Conservation (phyloP, 2,113 vertebrate species). For the Rhinogobius similis region DNA sequence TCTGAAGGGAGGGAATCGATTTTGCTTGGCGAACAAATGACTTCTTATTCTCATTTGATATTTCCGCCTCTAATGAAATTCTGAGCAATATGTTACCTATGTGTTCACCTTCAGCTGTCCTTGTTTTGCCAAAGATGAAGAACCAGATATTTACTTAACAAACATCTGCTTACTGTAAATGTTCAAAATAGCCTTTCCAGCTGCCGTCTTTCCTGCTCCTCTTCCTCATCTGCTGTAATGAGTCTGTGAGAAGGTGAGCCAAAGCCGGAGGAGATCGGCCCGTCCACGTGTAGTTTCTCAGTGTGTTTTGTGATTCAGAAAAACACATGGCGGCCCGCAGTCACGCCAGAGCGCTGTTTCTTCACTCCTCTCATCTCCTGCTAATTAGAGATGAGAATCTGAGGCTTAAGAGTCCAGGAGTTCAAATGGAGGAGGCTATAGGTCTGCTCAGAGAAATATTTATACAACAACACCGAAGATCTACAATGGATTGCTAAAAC, state of each 20-base stretch:
- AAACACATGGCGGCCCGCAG: constrained; percentile 21
- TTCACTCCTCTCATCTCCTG: constrained; percentile 39
- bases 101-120: too few species aligned
- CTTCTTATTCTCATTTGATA: too few species aligned
- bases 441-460: not conserved
- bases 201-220: not conserved
- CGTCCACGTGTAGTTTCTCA: constrained; percentile 14
- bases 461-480: not conserved
- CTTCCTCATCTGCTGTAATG: constrained; percentile 45
- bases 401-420: constrained; percentile 27
- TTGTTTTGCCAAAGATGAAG: too few species aligned
- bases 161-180: not conserved
- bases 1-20: too few species aligned
- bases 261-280: constrained; percentile 28
- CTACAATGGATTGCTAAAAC: not conserved
- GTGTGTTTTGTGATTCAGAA: constrained; percentile 21
- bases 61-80: too few species aligned
- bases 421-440: not conserved
- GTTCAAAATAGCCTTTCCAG: not conserved
- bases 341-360: constrained; percentile 21
- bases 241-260: constrained; percentile 62
- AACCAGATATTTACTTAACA: not conserved
- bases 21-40: too few species aligned
- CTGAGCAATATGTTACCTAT: too few species aligned
- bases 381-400: constrained; percentile 67